Evolutionary conservation across 2,113 vertebrate genomes (phyloP).

Genomic region (Xyliphius kryptos): DNA sequence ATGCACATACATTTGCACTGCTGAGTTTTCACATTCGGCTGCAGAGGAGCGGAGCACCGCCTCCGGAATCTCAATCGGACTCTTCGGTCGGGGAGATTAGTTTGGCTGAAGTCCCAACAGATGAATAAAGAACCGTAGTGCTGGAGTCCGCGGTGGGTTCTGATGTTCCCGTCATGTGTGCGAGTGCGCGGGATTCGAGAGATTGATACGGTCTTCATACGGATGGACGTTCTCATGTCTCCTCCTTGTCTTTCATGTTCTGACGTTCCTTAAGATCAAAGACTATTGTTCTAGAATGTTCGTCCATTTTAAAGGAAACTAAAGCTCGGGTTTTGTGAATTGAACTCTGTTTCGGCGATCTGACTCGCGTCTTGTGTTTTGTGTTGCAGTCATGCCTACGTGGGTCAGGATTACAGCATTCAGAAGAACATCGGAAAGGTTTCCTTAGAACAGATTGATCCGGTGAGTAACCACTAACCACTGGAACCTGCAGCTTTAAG

Average conservation of each 20-base stretch:
- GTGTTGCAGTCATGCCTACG: slow-evolving; percentile 79
- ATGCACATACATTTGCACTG: slow-evolving; percentile 11
- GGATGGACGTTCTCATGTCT: too few relatives aligned
- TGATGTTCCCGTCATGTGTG: background rate
- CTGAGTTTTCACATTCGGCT: slow-evolving; percentile 5
- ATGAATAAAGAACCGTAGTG: background rate
- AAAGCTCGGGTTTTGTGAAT: too few relatives aligned
- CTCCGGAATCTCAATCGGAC: slow-evolving; percentile 5
- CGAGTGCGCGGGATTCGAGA: background rate
- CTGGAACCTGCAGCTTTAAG: too few relatives aligned
- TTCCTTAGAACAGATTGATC: slow-evolving; percentile 89
- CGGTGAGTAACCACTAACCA: slow-evolving; percentile 64
- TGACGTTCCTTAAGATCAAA: too few relatives aligned
- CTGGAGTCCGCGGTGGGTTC: background rate
- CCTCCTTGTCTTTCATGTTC: too few relatives aligned
- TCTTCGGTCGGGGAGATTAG: slow-evolving; percentile 3
- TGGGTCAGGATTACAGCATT: slow-evolving; percentile 88
- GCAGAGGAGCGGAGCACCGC: background rate
- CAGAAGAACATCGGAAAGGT: slow-evolving; percentile 86
- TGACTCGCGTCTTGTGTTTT: slow-evolving; percentile 13
- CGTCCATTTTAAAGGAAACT: too few relatives aligned
- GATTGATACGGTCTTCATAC: background rate
- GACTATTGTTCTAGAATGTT: too few relatives aligned
- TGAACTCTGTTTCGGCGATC: too few relatives aligned
- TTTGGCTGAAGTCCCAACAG: slow-evolving; percentile 1